Percentiles rank a stretch among this genome's conserved stretches.
phyloP scores from a whole-genome alignment of 2,113 vertebrate genomes.

The Eulemur rufifrons region DNA sequence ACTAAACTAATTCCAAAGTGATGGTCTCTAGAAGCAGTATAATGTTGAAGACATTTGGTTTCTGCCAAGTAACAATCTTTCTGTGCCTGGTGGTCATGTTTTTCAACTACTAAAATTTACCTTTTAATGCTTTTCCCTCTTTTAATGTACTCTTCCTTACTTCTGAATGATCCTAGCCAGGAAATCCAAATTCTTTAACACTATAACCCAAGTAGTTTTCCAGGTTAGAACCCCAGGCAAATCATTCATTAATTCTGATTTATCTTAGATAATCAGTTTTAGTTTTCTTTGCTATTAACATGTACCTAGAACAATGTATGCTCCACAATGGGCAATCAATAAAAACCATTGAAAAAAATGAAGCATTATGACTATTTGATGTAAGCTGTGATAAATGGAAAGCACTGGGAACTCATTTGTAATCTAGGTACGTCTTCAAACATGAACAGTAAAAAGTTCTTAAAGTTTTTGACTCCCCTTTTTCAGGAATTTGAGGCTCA shows the following conservation, averaged over 20 bases:
- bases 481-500: neutral
- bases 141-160: neutral
- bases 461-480: neutral
- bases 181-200: neutral
- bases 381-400: neutral
- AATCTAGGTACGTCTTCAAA: slow-evolving; percentile 1
- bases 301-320: neutral
- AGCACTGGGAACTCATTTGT: neutral
- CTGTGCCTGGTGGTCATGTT: neutral
- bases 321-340: neutral
- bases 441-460: neutral
- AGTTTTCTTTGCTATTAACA: slow-evolving; percentile 22
- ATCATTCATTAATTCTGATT: neutral
- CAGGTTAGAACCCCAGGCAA: neutral
- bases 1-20: neutral
- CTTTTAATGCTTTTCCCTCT: neutral
- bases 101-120: neutral
- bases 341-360: neutral
- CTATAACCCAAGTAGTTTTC: neutral
- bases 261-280: slow-evolving; percentile 14
- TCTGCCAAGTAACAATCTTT: neutral
- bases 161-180: slow-evolving; percentile 21
- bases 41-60: neutral
- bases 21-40: neutral
- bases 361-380: neutral